Evolutionary conservation across 2,888 invertebrate species (phyloP).

Genomic region (Fragum fragum): DNA sequence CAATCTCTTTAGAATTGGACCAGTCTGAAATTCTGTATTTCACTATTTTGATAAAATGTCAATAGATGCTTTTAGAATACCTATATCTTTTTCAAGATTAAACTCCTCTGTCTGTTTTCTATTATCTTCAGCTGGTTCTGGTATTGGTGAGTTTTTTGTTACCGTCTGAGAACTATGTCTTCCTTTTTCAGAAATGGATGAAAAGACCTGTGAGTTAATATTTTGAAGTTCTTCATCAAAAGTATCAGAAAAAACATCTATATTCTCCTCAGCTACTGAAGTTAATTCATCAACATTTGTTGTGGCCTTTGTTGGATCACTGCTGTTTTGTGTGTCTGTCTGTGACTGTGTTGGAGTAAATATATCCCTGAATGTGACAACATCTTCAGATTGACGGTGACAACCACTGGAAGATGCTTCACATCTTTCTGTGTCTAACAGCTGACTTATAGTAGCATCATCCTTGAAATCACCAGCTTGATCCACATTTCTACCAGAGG

Average conservation of each 20-base stretch:
- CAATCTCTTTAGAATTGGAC: no score
- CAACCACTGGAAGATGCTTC: not conserved
- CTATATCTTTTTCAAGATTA: no score
- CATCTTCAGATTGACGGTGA: not conserved
- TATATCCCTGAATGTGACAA: conserved; percentile 18
- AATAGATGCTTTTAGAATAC: no score
- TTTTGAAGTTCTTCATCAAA: conserved; percentile 4
- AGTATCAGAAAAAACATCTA: not conserved
- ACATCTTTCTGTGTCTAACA: not conserved
- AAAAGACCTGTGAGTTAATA: not conserved
- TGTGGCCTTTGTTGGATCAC: not conserved
- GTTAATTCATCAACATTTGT: not conserved
- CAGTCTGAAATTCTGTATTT: no score
- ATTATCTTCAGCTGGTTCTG: no score
- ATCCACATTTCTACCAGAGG: not conserved
- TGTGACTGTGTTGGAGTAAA: conserved; percentile 21
- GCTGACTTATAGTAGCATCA: conserved; percentile 5
- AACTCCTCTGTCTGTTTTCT: no score
- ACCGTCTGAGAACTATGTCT: no score
- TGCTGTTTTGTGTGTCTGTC: not conserved
- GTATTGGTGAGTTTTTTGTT: no score
- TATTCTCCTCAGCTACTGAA: not conserved
- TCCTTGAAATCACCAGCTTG: not conserved
- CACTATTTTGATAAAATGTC: no score
- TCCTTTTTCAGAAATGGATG: not conserved